Conservation (phyloP, 2,888 invertebrate genomes). For the Drosophila paramelanica region DNA sequence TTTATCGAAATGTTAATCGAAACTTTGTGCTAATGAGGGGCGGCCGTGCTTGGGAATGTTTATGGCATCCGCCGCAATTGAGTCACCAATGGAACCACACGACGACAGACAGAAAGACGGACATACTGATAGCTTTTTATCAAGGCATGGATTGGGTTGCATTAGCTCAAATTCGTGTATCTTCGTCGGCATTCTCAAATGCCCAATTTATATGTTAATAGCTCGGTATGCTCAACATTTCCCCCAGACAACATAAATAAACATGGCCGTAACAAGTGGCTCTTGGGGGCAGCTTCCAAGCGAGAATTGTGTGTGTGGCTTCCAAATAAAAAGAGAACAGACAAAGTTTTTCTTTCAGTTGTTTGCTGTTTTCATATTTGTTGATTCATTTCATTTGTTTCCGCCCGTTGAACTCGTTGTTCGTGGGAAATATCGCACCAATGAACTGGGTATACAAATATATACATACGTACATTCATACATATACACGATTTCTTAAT, state of each 20-base stretch:
- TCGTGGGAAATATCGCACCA: slow-evolving; percentile 79
- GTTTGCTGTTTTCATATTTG: slow-evolving; percentile 52
- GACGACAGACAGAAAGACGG: background rate
- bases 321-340: slow-evolving; percentile 4
- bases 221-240: slow-evolving; percentile 25
- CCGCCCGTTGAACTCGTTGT: slow-evolving; percentile 51
- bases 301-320: slow-evolving; percentile 48
- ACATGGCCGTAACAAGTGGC: slow-evolving; percentile 49
- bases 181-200: slow-evolving; percentile 17
- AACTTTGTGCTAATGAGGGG: slow-evolving; percentile 24
- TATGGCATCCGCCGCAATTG: slow-evolving; percentile 60
- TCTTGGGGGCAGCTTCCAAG: slow-evolving; percentile 31
- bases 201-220: slow-evolving; percentile 45
- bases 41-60: slow-evolving; percentile 37
- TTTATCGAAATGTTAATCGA: slow-evolving; percentile 23
- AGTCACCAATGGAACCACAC: slow-evolving; percentile 34
- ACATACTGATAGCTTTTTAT: slow-evolving; percentile 22
- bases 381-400: slow-evolving; percentile 78
- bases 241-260: slow-evolving; percentile 22
- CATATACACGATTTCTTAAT: slow-evolving; percentile 42
- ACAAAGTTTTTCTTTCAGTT: slow-evolving; percentile 16
- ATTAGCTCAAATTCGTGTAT: slow-evolving; percentile 17
- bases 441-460: slow-evolving; percentile 59
- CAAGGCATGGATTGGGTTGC: slow-evolving; percentile 16
- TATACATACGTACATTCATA: slow-evolving; percentile 13